phyloP scores from a whole-genome alignment of 2,888 invertebrate species.

The Mesochorus sp. region DNA sequence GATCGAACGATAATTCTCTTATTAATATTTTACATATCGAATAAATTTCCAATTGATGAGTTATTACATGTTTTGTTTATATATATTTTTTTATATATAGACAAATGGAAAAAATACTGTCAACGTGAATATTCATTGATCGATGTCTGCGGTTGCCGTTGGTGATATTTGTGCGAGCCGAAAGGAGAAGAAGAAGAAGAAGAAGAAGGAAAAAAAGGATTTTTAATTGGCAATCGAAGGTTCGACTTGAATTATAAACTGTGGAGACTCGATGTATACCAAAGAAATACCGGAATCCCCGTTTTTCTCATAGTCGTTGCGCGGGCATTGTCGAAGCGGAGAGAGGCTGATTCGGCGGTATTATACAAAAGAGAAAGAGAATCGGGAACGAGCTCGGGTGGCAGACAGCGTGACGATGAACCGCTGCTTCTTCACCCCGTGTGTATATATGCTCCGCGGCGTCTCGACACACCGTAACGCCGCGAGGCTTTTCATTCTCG shows the following conservation, averaged over 20 bases:
- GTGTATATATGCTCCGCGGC: constrained; percentile 1
- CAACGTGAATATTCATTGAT: too few species aligned
- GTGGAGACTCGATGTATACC: not conserved
- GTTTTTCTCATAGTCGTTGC: constrained; percentile 22
- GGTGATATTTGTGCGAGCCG: too few species aligned
- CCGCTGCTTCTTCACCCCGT: constrained; percentile 65
- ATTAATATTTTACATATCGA: too few species aligned
- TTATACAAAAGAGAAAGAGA: constrained; percentile 25
- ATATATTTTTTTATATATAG: not conserved
- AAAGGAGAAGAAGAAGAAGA: too few species aligned
- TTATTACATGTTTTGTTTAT: not conserved
- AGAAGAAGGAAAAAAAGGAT: not conserved
- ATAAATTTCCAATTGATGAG: too few species aligned
- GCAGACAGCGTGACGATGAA: constrained; percentile 75
- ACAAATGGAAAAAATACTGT: too few species aligned
- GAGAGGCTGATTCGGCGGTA: constrained; percentile 7
- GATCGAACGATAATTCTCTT: constrained; percentile 29
- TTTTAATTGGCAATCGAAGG: not conserved
- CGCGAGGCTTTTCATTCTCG: too few species aligned
- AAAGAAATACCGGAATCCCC: constrained; percentile 14
- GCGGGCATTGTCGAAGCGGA: not conserved
- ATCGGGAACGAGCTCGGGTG: constrained; percentile 64
- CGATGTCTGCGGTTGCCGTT: too few species aligned
- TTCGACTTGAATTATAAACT: constrained; percentile 19
- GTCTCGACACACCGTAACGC: too few species aligned